Conservation (phyloP, 1,140 invertebrate genomes). For the Paraescarpia echinospica region DNA sequence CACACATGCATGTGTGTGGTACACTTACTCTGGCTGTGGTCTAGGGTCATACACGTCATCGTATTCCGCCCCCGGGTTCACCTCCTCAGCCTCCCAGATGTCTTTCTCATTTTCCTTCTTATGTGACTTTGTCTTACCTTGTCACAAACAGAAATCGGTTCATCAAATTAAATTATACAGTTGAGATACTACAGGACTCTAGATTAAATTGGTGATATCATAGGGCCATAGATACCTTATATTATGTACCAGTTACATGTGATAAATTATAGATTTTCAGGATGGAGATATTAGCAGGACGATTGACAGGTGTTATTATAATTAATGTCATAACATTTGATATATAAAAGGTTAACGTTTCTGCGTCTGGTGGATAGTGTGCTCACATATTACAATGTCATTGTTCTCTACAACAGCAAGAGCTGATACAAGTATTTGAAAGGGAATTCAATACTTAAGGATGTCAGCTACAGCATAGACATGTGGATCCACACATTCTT, state of each 20-base stretch:
- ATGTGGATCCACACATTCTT: not conserved
- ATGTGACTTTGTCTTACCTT: not conserved
- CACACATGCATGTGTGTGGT: too few species aligned
- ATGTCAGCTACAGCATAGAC: not conserved
- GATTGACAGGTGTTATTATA: not conserved
- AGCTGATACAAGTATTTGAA: too few species aligned
- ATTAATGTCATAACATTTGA: not conserved
- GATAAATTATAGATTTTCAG: not conserved
- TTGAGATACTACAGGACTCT: not conserved
- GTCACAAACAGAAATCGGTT: not conserved
- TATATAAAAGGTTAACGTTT: not conserved
- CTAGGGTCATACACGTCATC: conserved; percentile 67
- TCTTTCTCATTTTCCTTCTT: conserved; percentile 51
- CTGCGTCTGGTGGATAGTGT: too few species aligned
- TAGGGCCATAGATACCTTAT: not conserved
- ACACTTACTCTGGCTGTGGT: conserved; percentile 66
- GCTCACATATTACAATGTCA: too few species aligned
- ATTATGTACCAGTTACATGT: not conserved
- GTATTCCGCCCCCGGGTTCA: conserved; percentile 57
- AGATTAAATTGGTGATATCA: not conserved
- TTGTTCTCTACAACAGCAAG: too few species aligned
- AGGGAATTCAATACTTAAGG: not conserved
- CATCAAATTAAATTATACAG: not conserved
- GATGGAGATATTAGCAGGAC: not conserved
- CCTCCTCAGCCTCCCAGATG: conserved; percentile 66